Conservation (phyloP, 2,888 invertebrate genomes). For the Micropterix aruncella region DNA sequence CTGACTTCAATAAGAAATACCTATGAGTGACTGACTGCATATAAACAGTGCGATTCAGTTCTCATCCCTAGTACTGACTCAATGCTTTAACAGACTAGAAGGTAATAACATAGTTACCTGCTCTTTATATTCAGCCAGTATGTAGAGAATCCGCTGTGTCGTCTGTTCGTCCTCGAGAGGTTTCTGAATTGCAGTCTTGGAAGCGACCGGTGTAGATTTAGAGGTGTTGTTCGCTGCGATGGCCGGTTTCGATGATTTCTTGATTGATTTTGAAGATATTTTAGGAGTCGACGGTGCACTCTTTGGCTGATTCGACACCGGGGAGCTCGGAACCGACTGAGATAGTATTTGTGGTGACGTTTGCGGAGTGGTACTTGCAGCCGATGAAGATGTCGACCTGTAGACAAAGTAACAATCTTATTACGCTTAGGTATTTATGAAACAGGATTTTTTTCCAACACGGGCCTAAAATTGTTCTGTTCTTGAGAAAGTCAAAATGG, state of each 20-base stretch:
- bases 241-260: constrained; percentile 34
- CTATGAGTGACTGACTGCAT: too few species aligned
- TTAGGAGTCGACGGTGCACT: constrained; percentile 23
- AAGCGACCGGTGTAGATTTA: constrained; percentile 49
- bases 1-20: too few species aligned
- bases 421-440: too few species aligned
- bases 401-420: too few species aligned
- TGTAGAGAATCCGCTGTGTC: constrained; percentile 65
- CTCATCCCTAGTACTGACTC: too few species aligned
- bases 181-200: constrained; percentile 44
- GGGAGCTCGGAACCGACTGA: constrained; percentile 18
- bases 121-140: constrained; percentile 66
- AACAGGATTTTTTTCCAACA: too few species aligned
- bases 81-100: too few species aligned
- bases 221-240: constrained; percentile 40
- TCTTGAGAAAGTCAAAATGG: too few species aligned
- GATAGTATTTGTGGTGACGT: constrained; percentile 15
- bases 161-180: constrained; percentile 72
- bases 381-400: constrained; percentile 7
- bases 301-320: constrained; percentile 24
- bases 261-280: constrained; percentile 22
- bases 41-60: too few species aligned
- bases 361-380: constrained; percentile 8
- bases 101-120: too few species aligned
- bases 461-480: too few species aligned